Base-by-base conservation (phyloP, 64 coral and sea anemone species). In the Hydrozoanthus tunicans region DNA sequence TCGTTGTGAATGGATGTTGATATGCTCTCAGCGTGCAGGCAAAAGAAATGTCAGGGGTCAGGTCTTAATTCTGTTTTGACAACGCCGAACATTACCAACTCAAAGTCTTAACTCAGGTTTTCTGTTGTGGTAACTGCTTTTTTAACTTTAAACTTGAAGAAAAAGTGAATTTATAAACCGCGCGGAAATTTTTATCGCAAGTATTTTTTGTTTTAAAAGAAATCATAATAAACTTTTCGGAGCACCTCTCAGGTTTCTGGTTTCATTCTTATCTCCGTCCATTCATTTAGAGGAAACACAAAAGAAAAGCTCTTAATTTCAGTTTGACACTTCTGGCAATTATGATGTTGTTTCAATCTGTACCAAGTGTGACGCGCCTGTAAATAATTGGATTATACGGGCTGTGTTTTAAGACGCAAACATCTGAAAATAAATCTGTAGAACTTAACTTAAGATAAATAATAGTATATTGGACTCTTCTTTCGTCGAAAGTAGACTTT, bases 351-450 rank as follows among this genome's bases (percentile, higher is more conserved):
- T 79, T 79, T 56, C 71, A 9, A 24, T 80, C 20, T 80, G 17
- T 60, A 80, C 59, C 59, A 20, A 59, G 54, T 62, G 24, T 81
- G 24, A 62, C 79, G 61, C 79, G 57, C 79, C 79, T 32, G 79
- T 59, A 59, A 57, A 54, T 79, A 15, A 79, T 79, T 9, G 77
- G 77, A 79, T 79, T 79, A 52, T 43, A 43, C 32, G 32, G 32
- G 32, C 32, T 43, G 32, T 43, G 32, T 43, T 43, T 43, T 43
- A 43, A 43, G 32, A 43, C 32, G 32, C 0, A 43, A 43, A 43
- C 32, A 43, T 43, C 32, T 43, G 32, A 43, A 43, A 43, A 43
- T 43, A 43, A 43, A 43, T 43, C 20, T 43, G 2, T 2, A 43
- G 32, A 43, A 43, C 32, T 43, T 43, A 43, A 43, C 32, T 43